phyloP scores from a whole-genome alignment of 2,888 invertebrate genomes.

The Leptinotarsa tumamoca region DNA sequence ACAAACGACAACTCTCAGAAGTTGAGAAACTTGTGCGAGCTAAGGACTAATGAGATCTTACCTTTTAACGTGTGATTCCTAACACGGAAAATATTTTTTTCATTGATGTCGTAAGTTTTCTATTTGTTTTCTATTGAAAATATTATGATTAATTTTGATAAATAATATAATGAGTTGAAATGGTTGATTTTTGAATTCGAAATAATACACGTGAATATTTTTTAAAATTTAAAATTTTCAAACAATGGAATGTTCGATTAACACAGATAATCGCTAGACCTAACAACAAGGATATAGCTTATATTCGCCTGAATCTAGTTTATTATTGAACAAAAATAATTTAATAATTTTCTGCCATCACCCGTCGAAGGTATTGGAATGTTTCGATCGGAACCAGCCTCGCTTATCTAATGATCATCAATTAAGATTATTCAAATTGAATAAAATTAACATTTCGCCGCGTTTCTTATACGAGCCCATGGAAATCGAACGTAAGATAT shows the following conservation, averaged over 20 bases:
- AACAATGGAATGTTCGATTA: background rate
- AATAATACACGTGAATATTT: too few relatives aligned
- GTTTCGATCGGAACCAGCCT: constrained; percentile 39
- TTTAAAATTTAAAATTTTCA: too few relatives aligned
- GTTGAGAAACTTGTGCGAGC: too few relatives aligned
- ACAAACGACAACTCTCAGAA: too few relatives aligned
- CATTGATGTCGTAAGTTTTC: too few relatives aligned
- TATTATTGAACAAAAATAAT: constrained; percentile 13
- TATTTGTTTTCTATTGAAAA: too few relatives aligned
- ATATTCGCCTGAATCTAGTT: background rate
- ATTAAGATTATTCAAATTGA: constrained; percentile 42
- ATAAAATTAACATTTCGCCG: constrained; percentile 20
- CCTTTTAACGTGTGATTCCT: too few relatives aligned
- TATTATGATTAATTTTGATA: too few relatives aligned
- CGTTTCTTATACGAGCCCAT: constrained; percentile 18
- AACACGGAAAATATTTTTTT: too few relatives aligned
- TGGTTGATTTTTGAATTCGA: too few relatives aligned
- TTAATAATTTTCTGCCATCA: constrained; percentile 9
- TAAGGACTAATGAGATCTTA: too few relatives aligned
- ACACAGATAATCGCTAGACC: background rate
- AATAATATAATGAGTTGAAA: too few relatives aligned
- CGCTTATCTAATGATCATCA: constrained; percentile 39
- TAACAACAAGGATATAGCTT: background rate
- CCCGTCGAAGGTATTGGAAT: constrained; percentile 29
- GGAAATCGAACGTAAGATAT: constrained; percentile 26